Conservation (phyloP, 2,797 vertebrate species). For the Sandelia bainsii region DNA sequence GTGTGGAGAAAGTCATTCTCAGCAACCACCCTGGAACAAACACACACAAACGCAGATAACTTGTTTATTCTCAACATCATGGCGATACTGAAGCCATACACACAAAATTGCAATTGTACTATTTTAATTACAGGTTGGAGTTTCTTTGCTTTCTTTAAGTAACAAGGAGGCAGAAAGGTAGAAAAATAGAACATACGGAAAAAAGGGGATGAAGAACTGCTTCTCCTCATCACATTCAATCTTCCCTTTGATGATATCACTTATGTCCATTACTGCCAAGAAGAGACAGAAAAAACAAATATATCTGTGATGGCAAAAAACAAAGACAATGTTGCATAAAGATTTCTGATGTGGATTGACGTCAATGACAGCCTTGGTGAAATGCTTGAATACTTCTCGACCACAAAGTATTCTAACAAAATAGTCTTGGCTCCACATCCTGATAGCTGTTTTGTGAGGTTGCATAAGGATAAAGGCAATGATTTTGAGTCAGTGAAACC, state of each 20-base stretch:
- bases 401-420: background rate
- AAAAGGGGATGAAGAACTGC: conserved; percentile 97
- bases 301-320: conserved; percentile 33
- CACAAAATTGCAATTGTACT: conserved; percentile 5
- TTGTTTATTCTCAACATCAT: background rate
- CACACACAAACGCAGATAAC: conserved; percentile 73
- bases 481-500: background rate
- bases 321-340: conserved; percentile 3
- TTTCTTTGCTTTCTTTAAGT: background rate
- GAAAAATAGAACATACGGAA: conserved; percentile 86
- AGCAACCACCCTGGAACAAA: conserved; percentile 86
- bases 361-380: conserved; percentile 1
- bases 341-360: conserved; percentile 24
- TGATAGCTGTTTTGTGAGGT: conserved; percentile 11
- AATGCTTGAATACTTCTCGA: background rate
- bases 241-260: conserved; percentile 97
- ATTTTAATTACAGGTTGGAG: conserved; percentile 11
- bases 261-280: conserved; percentile 97
- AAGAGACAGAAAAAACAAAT: conserved; percentile 52
- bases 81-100: background rate
- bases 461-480: background rate
- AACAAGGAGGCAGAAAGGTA: background rate
- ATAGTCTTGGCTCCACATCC: background rate
- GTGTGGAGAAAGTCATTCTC: conserved; percentile 96
- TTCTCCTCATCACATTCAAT: conserved; percentile 96